Percentiles rank a stretch among this genome's conserved stretches.
phyloP scores from a whole-genome alignment of 92 coral and sea anemone genomes.

The Epizoanthus illoricatus region DNA sequence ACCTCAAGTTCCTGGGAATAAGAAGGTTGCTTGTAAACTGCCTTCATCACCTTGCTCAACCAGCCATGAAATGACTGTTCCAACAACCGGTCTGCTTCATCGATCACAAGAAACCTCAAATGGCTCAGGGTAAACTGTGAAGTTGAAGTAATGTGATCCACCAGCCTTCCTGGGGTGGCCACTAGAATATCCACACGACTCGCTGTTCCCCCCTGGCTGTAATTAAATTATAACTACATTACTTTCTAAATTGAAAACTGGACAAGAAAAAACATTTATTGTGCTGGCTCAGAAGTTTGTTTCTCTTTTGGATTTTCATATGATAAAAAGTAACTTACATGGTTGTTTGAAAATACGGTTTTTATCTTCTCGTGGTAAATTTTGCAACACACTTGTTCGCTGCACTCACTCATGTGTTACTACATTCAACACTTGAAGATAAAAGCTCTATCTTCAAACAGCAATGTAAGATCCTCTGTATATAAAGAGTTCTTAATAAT shows the following conservation, averaged over 20 bases:
- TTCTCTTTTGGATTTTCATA: too few relatives aligned
- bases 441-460: too few relatives aligned
- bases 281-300: too few relatives aligned
- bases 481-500: too few relatives aligned
- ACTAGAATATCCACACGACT: slow-evolving; percentile 83
- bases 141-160: slow-evolving; percentile 85
- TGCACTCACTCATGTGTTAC: too few relatives aligned
- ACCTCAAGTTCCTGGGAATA: neutral
- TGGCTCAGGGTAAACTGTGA: slow-evolving; percentile 80
- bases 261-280: neutral
- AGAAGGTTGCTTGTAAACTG: slow-evolving; percentile 48
- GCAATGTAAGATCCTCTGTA: too few relatives aligned
- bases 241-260: neutral
- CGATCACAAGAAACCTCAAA: slow-evolving; percentile 88
- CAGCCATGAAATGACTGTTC: slow-evolving; percentile 93
- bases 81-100: slow-evolving; percentile 92
- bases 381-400: too few relatives aligned
- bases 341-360: too few relatives aligned
- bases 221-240: neutral
- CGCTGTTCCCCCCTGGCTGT: slow-evolving; percentile 70
- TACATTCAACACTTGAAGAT: too few relatives aligned
- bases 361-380: too few relatives aligned
- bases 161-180: slow-evolving; percentile 94
- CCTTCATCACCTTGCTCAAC: slow-evolving; percentile 77
- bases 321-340: too few relatives aligned